Percentiles rank a stretch among this genome's conserved stretches.
phyloP scores from a whole-genome alignment of 2,113 vertebrate genomes.

The Rhineura floridana region DNA sequence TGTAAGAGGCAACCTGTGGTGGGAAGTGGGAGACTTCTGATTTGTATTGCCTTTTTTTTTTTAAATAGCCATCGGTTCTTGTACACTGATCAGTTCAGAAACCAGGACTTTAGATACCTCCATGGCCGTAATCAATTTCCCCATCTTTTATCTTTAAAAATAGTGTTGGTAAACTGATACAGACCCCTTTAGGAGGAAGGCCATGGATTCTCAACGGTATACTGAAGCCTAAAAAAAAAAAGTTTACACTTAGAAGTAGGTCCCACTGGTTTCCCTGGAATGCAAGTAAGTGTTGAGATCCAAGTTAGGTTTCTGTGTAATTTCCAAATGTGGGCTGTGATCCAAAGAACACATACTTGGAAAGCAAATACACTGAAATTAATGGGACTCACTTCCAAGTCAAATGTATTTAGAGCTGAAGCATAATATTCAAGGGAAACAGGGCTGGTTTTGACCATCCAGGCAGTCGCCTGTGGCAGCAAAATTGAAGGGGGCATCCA shows the following conservation, averaged over 20 bases:
- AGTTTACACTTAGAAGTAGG: conserved; percentile 31
- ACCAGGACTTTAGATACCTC: neutral
- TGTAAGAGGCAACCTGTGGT: conserved; percentile 63
- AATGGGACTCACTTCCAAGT: conserved; percentile 31
- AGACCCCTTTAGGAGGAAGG: conserved; percentile 25
- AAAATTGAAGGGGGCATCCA: neutral
- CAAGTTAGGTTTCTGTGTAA: conserved; percentile 43
- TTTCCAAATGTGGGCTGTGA: conserved; percentile 37
- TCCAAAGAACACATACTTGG: conserved; percentile 59
- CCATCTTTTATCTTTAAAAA: conserved; percentile 35
- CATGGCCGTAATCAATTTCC: neutral
- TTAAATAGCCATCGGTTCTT: conserved; percentile 35
- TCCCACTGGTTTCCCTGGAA: conserved; percentile 30
- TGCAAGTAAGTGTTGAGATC: conserved; percentile 40
- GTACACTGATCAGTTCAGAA: conserved; percentile 19
- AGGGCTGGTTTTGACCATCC: neutral
- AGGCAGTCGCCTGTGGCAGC: neutral
- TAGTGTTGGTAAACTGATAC: neutral
- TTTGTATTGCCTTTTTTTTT: conserved; percentile 64
- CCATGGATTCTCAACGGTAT: conserved; percentile 24
- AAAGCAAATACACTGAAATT: conserved; percentile 39
- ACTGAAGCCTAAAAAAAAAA: conserved; percentile 1
- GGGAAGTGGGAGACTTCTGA: conserved; percentile 57
- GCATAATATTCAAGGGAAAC: conserved; percentile 18
- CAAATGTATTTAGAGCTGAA: conserved; percentile 25